A percentile compares a stretch with the other conserved stretches of the same genome.
Conservation (phyloP, 2,888 invertebrate species). For the Diplazon laetatorius region DNA sequence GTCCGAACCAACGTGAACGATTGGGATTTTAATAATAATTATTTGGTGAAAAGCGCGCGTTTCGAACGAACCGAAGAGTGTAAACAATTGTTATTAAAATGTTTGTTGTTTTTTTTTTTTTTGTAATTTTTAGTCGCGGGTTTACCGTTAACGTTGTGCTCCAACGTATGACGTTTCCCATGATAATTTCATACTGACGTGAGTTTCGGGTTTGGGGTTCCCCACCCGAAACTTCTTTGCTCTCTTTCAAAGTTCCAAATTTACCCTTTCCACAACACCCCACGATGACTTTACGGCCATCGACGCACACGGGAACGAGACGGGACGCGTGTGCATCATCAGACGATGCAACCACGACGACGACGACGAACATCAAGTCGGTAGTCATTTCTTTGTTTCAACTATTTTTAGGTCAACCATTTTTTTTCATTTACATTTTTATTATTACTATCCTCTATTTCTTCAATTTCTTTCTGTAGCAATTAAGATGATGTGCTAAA, state of each 20-base stretch:
- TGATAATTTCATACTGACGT: constrained; percentile 67
- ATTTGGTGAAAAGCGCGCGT: no score
- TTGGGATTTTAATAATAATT: no score
- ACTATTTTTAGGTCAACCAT: neutral
- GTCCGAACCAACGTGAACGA: no score
- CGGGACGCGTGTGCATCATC: no score
- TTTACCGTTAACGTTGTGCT: constrained; percentile 68
- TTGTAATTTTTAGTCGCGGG: constrained; percentile 47
- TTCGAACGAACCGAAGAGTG: no score
- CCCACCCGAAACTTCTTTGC: constrained; percentile 35
- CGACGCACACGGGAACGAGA: constrained; percentile 14
- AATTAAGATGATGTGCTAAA: no score
- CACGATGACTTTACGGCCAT: constrained; percentile 65
- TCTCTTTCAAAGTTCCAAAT: constrained; percentile 53
- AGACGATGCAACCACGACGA: constrained; percentile 8
- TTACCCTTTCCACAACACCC: constrained; percentile 64
- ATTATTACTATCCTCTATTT: no score
- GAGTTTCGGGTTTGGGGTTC: constrained; percentile 51
- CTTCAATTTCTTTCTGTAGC: no score
- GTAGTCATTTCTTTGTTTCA: neutral
- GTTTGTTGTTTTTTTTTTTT: no score
- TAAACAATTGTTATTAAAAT: no score
- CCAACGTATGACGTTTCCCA: constrained; percentile 72
- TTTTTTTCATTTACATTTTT: no score
- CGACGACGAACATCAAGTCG: neutral